These are phyloP conservation scores for Turdus rufiventris DNA, from an alignment of 2,113 vertebrate species.

Conservation along the genomic window DNA sequence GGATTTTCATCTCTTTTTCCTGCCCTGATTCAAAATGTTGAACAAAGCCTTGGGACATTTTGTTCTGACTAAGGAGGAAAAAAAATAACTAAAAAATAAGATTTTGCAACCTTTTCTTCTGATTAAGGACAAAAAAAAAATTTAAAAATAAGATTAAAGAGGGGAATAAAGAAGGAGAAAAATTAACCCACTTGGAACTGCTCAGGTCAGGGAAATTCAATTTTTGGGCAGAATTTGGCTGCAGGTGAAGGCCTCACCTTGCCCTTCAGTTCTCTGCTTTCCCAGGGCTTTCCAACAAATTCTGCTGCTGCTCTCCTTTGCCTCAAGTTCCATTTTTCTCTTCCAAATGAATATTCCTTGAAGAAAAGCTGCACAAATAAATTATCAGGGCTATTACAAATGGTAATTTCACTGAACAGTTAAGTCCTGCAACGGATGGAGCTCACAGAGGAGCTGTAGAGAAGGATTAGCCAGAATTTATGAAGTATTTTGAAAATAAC, in stretches of 20 bases:
- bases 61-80: neutral
- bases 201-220: neutral
- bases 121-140: neutral
- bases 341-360: neutral
- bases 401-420: neutral
- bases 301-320: neutral
- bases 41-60: neutral
- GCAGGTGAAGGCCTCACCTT: neutral
- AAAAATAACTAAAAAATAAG: rapidly evolving
- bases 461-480: neutral
- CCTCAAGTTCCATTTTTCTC: neutral
- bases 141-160: rapidly evolving
- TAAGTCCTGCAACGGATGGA: neutral
- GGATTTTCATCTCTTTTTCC: neutral
- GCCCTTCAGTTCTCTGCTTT: neutral
- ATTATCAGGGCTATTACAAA: neutral
- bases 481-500: neutral
- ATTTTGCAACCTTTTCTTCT: neutral
- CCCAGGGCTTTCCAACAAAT: neutral
- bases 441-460: neutral
- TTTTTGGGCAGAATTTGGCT: neutral
- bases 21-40: neutral
- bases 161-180: neutral
- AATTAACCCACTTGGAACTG: neutral
- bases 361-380: neutral